phyloP scores from a whole-genome alignment of 2,113 vertebrate species.

The Pygoscelis adeliae region DNA sequence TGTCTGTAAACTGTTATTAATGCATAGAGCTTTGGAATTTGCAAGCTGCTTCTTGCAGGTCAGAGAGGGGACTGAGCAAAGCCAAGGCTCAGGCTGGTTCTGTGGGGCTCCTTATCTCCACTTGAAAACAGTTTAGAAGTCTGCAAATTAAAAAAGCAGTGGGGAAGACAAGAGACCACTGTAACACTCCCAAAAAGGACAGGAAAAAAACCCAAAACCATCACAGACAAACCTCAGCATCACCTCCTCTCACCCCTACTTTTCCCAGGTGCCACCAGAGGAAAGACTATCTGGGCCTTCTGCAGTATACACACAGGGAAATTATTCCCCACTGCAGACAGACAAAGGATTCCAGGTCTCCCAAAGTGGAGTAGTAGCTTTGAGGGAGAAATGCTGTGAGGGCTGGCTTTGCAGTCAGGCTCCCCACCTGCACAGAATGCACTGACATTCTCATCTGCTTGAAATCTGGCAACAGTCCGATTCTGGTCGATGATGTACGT shows the following conservation, averaged over 20 bases:
- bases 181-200: neutral
- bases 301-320: neutral
- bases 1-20: neutral
- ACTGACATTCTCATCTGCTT: conserved; percentile 97
- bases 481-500: conserved; percentile 97
- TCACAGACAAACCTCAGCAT: neutral
- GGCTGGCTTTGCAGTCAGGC: neutral
- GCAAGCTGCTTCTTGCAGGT: neutral
- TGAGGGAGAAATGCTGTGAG: neutral
- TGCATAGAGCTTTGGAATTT: neutral
- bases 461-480: conserved; percentile 91
- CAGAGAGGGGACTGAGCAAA: neutral
- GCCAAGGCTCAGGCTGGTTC: neutral
- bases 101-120: neutral
- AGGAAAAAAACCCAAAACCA: neutral
- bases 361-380: neutral
- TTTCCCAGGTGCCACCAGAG: neutral
- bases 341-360: neutral
- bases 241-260: neutral
- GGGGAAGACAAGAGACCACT: neutral
- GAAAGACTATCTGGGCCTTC: neutral
- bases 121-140: neutral
- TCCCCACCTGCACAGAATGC: conserved; percentile 93
- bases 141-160: neutral
- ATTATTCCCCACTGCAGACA: neutral